phyloP scores from a whole-genome alignment of 2,113 vertebrate species.

The Promerops cafer region DNA sequence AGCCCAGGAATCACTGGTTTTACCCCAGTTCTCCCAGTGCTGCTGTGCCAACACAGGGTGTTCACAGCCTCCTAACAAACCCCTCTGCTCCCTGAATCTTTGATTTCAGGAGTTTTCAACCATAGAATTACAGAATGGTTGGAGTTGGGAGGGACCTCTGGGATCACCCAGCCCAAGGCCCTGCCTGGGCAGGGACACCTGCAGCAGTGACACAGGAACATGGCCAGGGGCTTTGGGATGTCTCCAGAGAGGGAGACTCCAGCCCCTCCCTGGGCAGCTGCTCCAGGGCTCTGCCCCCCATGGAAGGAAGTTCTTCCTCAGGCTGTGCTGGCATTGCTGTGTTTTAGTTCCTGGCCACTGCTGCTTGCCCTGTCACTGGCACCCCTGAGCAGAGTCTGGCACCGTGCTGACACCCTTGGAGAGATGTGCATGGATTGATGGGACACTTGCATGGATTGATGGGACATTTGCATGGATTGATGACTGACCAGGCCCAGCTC shows the following conservation, averaged over 20 bases:
- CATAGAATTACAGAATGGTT: background rate
- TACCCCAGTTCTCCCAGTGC: background rate
- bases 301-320: background rate
- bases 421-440: background rate
- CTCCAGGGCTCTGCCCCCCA: background rate
- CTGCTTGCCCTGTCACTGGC: background rate
- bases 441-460: accelerated
- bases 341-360: background rate
- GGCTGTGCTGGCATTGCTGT: background rate
- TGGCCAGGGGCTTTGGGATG: background rate
- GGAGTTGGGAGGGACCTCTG: background rate
- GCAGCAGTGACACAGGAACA: background rate
- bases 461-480: accelerated
- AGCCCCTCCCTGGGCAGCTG: background rate
- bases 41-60: background rate
- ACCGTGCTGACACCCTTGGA: background rate
- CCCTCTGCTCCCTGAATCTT: accelerated
- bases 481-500: background rate
- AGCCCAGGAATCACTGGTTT: background rate
- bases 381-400: too few species aligned
- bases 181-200: background rate
- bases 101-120: background rate
- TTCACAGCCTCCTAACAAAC: background rate
- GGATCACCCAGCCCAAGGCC: background rate
- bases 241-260: background rate